Evolutionary conservation across 1,140 invertebrate species (phyloP), one percentile per base, ranked within the genome.

Genomic region (Trialeurodes vaporariorum): DNA sequence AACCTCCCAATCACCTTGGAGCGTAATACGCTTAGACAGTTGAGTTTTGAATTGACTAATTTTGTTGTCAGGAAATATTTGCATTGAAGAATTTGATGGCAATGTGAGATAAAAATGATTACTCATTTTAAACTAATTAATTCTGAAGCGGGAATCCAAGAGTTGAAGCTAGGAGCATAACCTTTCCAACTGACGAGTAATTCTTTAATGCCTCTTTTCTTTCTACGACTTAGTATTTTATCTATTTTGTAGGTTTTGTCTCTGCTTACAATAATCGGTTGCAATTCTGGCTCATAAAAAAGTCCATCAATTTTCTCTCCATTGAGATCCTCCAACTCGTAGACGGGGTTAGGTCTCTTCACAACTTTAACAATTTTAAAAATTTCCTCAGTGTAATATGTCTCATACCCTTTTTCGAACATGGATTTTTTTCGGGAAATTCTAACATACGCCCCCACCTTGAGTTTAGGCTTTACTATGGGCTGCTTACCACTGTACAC

Each of bases 351-450:
- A 13, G 2, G 2, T 25, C 72, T 64, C 27, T 70, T 66, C 63
- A 73, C 74, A 40, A 75, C 69, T 59, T 73, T 69, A 27, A 70
- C 60, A 64, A 77, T 71, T 70, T 75, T 72, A 70, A 77, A 77
- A 27, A 76, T 67, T 76, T 75, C 75, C 71, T 75, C 73, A 70
- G 72, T 76, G 74, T 74, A 76, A 68, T 76, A 75, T 27, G 64
- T 67, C 68, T 72, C 68, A 68, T 76, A 73, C 21, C 73, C 72
- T 70, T 73, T 76, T 70, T 73, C 66, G 72, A 75, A 71, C 0
- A 64, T 24, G 34, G 66, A 25, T 65, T 71, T 70, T 13, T 62
- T 71, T 67, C 73, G 68, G 27, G 71, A 59, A 64, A 76, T 71
- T 70, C 73, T 70, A 70, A 76, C 75, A 58, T 58, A 58, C 12